A percentile compares a stretch with the other conserved stretches of the same genome.
Evolutionary conservation across 2,797 vertebrate genomes (phyloP).

Genomic region (Telmatherina bonti): DNA sequence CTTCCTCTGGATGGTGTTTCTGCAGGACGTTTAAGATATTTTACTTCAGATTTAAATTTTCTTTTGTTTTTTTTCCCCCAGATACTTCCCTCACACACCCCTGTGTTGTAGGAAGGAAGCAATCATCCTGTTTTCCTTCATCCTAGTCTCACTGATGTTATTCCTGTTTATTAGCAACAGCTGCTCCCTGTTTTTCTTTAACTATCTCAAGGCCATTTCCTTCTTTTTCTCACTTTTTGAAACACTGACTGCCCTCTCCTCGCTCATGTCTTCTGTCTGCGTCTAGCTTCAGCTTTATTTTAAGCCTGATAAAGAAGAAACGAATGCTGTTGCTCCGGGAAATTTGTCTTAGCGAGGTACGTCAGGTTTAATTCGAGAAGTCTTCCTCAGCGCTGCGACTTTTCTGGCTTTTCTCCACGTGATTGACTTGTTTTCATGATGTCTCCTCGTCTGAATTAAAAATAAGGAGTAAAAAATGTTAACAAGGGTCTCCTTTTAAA

Average conservation of each 20-base stretch:
- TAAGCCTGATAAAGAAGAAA: neutral
- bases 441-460: too few relatives aligned
- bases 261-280: neutral
- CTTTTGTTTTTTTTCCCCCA: too few relatives aligned
- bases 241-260: neutral
- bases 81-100: neutral
- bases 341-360: too few relatives aligned
- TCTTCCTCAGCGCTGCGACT: too few relatives aligned
- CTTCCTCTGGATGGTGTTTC: too few relatives aligned
- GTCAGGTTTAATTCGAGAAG: neutral
- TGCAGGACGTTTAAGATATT: too few relatives aligned
- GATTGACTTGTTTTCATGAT: neutral
- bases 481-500: neutral
- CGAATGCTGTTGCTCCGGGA: neutral
- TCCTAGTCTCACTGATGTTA: neutral
- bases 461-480: neutral
- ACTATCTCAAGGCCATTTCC: constrained; percentile 32
- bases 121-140: neutral
- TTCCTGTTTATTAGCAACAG: constrained; percentile 37
- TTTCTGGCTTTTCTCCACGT: neutral
- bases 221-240: constrained; percentile 2
- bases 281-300: neutral
- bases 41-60: too few relatives aligned
- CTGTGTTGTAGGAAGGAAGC: constrained; percentile 1
- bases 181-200: constrained; percentile 29